Percentiles rank a stretch among this genome's conserved stretches.
These are phyloP conservation scores for Antrozous pallidus DNA, from an alignment of 2,797 vertebrate species.

Conservation along the genomic window DNA sequence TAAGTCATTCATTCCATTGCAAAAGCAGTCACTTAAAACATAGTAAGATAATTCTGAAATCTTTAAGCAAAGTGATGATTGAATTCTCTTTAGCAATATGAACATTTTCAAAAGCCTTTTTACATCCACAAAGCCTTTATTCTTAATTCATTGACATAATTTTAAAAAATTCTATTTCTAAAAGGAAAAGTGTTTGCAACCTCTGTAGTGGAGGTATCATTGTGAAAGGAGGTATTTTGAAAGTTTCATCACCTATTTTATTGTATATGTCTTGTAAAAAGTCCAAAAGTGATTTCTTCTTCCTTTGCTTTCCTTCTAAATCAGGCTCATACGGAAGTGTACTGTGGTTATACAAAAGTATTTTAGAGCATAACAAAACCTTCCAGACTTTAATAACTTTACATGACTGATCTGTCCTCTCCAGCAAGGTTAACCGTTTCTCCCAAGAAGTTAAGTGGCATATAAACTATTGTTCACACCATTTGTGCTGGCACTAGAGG, in stretches of 20 bases:
- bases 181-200: conserved; percentile 50
- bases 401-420: conserved; percentile 86
- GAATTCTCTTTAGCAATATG: conserved; percentile 60
- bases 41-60: conserved; percentile 73
- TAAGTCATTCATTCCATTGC: conserved; percentile 54
- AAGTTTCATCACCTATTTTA: conserved; percentile 33
- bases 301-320: conserved; percentile 71
- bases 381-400: conserved; percentile 85
- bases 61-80: conserved; percentile 63
- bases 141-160: conserved; percentile 53
- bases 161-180: conserved; percentile 55
- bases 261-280: conserved; percentile 61
- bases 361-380: conserved; percentile 83
- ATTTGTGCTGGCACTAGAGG: conserved; percentile 85
- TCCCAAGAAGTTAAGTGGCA: conserved; percentile 88
- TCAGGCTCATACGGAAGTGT: conserved; percentile 53
- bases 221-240: conserved; percentile 49
- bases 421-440: conserved; percentile 87
- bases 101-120: conserved; percentile 55
- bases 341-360: conserved; percentile 76
- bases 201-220: conserved; percentile 4
- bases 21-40: conserved; percentile 67
- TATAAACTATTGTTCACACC: conserved; percentile 88
- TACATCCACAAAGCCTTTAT: conserved; percentile 42
- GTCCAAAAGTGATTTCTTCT: conserved; percentile 59